phyloP scores from a whole-genome alignment of 2,113 vertebrate genomes.

The Pelvicachromis taeniatus region DNA sequence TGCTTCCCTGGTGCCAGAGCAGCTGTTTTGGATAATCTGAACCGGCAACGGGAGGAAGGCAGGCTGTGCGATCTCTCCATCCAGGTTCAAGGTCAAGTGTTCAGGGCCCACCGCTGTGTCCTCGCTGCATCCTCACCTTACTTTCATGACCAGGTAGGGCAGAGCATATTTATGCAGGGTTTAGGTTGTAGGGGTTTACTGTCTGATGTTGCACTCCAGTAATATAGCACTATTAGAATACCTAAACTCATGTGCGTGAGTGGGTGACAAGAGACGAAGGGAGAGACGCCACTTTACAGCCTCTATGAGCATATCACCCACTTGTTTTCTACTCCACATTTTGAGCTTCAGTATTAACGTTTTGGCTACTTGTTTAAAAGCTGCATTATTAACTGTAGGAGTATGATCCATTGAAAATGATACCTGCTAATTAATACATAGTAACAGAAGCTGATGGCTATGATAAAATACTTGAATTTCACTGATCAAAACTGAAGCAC shows the following conservation, averaged over 20 bases:
- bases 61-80: conserved; percentile 80
- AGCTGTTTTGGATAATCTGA: conserved; percentile 83
- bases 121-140: conserved; percentile 81
- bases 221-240: not conserved
- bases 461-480: not conserved
- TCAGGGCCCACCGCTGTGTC: conserved; percentile 79
- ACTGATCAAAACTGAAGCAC: not conserved
- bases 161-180: not conserved
- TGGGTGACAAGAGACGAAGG: not conserved
- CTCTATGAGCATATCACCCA: not conserved
- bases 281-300: not conserved
- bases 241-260: fast-evolving
- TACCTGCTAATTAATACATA: not conserved
- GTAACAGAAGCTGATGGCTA: not conserved
- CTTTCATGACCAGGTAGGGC: conserved; percentile 81
- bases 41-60: conserved; percentile 85
- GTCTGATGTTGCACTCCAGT: not conserved
- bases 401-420: not conserved
- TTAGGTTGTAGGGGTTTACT: not conserved
- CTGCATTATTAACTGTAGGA: not conserved
- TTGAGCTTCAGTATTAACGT: not conserved
- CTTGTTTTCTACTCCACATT: not conserved
- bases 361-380: not conserved
- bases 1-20: conserved; percentile 83
- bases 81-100: conserved; percentile 79